phyloP scores from a whole-genome alignment of 2,888 invertebrate species.

The Elegia similella region DNA sequence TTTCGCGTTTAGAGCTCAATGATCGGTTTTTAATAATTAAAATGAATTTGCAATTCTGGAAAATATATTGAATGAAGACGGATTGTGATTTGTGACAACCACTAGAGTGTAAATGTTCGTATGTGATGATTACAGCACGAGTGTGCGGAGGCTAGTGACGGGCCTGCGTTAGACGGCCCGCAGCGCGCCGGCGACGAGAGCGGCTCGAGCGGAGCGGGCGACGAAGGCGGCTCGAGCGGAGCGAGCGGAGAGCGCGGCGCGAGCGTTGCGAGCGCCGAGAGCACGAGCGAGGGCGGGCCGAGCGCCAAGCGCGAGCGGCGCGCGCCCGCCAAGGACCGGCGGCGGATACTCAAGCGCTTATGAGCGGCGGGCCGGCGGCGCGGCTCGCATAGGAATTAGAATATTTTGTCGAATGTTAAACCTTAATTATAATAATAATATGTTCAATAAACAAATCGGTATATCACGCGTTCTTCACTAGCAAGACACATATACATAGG shows the following conservation, averaged over 20 bases:
- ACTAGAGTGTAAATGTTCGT: background rate
- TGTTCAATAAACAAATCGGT: constrained; percentile 11
- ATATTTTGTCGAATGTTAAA: constrained; percentile 16
- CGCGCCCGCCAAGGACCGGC: constrained; percentile 40
- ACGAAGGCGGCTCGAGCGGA: constrained; percentile 45
- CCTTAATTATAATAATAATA: constrained; percentile 10
- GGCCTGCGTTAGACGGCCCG: too few species aligned
- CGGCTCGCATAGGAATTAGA: constrained; percentile 5
- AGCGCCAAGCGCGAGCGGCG: constrained; percentile 74
- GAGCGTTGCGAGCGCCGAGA: constrained; percentile 81
- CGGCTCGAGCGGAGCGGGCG: constrained; percentile 36
- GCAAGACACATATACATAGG: too few species aligned
- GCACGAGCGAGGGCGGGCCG: constrained; percentile 59
- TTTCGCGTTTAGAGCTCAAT: too few species aligned
- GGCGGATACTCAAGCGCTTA: constrained; percentile 61
- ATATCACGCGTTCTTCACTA: background rate
- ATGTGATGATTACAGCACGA: constrained; percentile 28
- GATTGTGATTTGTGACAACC: too few species aligned
- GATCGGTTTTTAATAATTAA: too few species aligned
- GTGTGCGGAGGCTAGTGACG: background rate
- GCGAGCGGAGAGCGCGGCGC: constrained; percentile 49
- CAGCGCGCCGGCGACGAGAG: constrained; percentile 27
- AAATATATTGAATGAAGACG: too few species aligned
- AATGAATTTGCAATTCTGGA: too few species aligned
- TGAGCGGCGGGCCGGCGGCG: constrained; percentile 33